Evolutionary conservation across 2,797 vertebrate species (phyloP).

Genomic region (Capromys pilorides): DNA sequence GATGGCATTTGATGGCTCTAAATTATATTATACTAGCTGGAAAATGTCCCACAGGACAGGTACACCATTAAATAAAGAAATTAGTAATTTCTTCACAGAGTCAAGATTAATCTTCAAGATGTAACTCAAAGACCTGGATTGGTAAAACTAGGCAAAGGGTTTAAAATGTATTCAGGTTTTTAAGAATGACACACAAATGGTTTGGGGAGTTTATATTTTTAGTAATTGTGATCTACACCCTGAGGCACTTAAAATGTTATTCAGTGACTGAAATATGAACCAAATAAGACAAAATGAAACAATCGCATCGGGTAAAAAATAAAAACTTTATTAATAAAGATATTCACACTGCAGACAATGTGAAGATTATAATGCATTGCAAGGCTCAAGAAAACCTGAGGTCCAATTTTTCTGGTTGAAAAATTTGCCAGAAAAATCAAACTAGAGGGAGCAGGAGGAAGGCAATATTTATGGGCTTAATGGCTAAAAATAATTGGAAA

Average conservation of each 20-base stretch:
- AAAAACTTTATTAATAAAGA: not conserved
- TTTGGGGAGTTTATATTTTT: not conserved
- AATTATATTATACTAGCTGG: constrained; percentile 44
- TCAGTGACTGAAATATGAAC: constrained; percentile 45
- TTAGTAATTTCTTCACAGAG: constrained; percentile 73
- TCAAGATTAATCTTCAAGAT: constrained; percentile 65
- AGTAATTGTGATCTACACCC: not conserved
- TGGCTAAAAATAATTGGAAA: not conserved
- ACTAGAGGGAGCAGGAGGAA: not conserved
- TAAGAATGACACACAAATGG: not conserved
- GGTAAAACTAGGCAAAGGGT: not conserved
- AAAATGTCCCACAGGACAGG: constrained; percentile 59
- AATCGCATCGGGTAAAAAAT: not conserved
- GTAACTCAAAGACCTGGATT: not conserved
- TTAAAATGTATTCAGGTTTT: constrained; percentile 15
- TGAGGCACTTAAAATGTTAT: not conserved
- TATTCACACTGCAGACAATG: not conserved
- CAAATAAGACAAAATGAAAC: constrained; percentile 18
- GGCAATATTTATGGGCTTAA: not conserved
- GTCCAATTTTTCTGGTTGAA: not conserved
- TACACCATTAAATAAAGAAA: constrained; percentile 68
- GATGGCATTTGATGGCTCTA: constrained; percentile 48
- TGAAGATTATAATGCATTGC: not conserved
- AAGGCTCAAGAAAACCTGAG: not conserved
- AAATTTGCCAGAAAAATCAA: constrained; percentile 7